These are phyloP conservation scores for Sialis fuliginosa DNA, from an alignment of 2,888 invertebrate species.

Conservation along the genomic window DNA sequence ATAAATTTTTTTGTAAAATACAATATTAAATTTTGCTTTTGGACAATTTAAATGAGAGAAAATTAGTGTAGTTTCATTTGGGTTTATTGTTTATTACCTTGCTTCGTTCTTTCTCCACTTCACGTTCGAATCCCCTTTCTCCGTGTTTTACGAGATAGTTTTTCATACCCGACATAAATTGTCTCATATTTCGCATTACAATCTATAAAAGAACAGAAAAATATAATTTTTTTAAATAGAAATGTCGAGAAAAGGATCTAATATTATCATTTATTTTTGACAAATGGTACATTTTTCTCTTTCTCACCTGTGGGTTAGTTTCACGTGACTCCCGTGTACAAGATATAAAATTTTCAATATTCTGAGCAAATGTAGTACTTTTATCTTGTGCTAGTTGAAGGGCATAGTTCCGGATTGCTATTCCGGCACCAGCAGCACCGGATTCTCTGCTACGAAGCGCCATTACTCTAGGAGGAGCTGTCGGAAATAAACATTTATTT, in stretches of 20 bases:
- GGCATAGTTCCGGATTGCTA: conserved; percentile 59
- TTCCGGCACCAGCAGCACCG: conserved; percentile 44
- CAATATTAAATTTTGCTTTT: neutral
- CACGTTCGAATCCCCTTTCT: conserved; percentile 78
- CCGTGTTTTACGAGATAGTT: conserved; percentile 94
- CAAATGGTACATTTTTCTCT: neutral
- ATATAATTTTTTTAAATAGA: neutral
- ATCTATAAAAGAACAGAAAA: conserved; percentile 35
- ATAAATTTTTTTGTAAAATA: neutral
- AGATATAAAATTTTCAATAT: conserved; percentile 82
- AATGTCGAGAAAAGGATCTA: too few species aligned
- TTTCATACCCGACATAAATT: conserved; percentile 98
- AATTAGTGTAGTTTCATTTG: too few species aligned
- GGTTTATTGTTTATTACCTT: conserved; percentile 32
- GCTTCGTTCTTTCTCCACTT: conserved; percentile 71
- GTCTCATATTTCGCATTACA: conserved; percentile 80
- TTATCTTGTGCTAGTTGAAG: conserved; percentile 66
- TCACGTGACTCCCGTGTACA: conserved; percentile 85
- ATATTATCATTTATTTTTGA: too few species aligned
- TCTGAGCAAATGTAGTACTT: conserved; percentile 79
- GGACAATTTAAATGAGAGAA: neutral
- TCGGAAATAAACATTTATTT: conserved; percentile 13
- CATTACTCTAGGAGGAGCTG: conserved; percentile 63
- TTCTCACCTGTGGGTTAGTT: conserved; percentile 53
- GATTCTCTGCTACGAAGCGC: conserved; percentile 41